These are phyloP conservation scores for Aphelenchoides fujianensis DNA, from an alignment of 1,140 invertebrate species.

Conservation along the genomic window DNA sequence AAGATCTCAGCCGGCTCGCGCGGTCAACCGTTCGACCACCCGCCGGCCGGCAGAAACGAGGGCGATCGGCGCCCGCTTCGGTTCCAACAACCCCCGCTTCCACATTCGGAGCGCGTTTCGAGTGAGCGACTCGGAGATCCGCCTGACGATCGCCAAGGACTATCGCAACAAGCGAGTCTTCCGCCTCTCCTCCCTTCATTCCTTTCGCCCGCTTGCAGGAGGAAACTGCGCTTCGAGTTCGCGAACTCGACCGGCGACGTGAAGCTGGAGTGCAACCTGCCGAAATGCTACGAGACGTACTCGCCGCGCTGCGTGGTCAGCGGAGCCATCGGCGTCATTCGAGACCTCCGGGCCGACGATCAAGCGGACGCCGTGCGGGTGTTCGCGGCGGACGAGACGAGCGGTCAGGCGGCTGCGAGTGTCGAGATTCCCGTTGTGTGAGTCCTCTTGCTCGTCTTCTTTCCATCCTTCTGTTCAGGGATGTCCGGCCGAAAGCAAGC, in stretches of 20 bases:
- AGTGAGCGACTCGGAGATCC: slow-evolving; percentile 29
- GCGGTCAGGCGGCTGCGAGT: no score
- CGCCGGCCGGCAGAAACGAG: no score
- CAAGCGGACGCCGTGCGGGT: not conserved
- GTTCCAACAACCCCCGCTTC: not conserved
- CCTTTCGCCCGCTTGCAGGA: not conserved
- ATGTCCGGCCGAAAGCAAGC: no score
- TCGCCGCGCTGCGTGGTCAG: slow-evolving; percentile 5
- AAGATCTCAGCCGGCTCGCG: no score
- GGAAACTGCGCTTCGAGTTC: slow-evolving; percentile 10
- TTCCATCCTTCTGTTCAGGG: no score
- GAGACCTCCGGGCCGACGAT: slow-evolving; percentile 3
- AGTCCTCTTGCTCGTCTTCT: slow-evolving; percentile 7
- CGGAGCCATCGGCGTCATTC: slow-evolving; percentile 27
- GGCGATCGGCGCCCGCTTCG: no score
- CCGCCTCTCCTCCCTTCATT: not conserved
- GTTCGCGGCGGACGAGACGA: no score
- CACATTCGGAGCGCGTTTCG: slow-evolving; percentile 30
- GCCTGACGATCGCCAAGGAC: slow-evolving; percentile 22
- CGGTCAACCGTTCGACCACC: no score
- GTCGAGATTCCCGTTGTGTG: no score
- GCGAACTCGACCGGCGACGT: slow-evolving; percentile 7
- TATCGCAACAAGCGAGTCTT: slow-evolving; percentile 20
- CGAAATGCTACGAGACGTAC: slow-evolving; percentile 16
- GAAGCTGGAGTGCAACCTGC: slow-evolving; percentile 6